A percentile compares a stretch with the other conserved stretches of the same genome.
Evolutionary conservation across 2,113 vertebrate genomes (phyloP).

Genomic region (Centropus bengalensis): DNA sequence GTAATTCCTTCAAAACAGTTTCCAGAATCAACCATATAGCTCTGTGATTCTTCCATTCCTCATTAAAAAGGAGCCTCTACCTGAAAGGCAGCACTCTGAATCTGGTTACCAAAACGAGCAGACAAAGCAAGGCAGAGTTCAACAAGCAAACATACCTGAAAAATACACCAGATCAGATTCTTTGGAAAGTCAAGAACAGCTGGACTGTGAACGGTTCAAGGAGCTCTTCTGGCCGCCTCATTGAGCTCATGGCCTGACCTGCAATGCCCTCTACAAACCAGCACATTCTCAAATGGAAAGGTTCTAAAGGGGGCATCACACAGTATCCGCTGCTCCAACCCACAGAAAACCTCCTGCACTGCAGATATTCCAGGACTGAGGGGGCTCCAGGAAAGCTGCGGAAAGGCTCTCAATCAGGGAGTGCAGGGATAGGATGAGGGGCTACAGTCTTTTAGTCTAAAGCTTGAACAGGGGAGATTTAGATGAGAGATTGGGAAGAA

Average conservation of each 20-base stretch:
- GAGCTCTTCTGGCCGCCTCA: not conserved
- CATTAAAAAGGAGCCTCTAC: not conserved
- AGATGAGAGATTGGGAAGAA: no score
- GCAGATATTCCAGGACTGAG: not conserved
- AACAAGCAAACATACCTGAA: not conserved
- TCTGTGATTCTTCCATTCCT: not conserved
- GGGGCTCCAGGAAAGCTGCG: no score
- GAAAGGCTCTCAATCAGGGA: no score
- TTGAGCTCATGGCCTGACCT: not conserved
- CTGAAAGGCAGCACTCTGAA: not conserved
- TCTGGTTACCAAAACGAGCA: not conserved
- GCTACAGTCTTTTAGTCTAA: no score
- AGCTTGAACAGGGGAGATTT: no score
- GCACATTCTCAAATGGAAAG: accelerated
- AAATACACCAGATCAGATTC: not conserved
- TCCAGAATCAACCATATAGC: not conserved
- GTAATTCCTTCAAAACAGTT: not conserved
- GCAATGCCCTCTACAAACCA: not conserved
- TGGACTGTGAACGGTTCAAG: not conserved
- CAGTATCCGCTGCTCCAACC: not conserved
- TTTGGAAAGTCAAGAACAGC: not conserved
- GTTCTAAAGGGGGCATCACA: not conserved
- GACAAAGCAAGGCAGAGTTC: not conserved
- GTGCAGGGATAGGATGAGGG: no score
- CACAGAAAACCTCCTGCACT: accelerated